Evolutionary conservation across 2,888 invertebrate species (phyloP), one percentile per base, ranked within the genome.

Genomic region (Drosophila prostipennis): DNA sequence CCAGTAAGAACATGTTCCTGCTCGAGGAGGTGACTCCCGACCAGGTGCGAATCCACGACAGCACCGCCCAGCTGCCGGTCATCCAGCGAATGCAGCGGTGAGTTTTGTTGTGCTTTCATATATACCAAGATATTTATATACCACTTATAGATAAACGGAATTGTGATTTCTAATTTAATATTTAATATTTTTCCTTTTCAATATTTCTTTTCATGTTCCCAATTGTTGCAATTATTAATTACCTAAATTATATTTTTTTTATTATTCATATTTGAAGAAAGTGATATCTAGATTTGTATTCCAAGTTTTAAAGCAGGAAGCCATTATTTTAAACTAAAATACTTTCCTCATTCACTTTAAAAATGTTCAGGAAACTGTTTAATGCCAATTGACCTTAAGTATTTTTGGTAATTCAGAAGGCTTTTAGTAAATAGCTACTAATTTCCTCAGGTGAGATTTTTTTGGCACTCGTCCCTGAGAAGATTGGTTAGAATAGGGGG

Each of bases 21-120:
- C 81, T 90, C 40, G 95, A 95, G 89, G 96, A 96, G 92, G 95
- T 96, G 83, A 95, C 96, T 89, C 95, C 96, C 8, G 94, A 94
- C 52, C 95, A 96, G 93, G 96, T 96, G 79, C 94, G 95, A 85
- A 95, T 96, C 81, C 96, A 96, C 89, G 96, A 96, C 90, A 95
- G 95, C 90, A 95, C 95, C 1, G 94, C 96, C 36, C 94, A 96
- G 91, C 93, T 94, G 87, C 94, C 95, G 43, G 93, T 95, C 82
- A 95, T 95, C 88, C 94, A 95, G 90, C 94, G 94, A 85, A 92
- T 94, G 78, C 93, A 90, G 91, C 93, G 94, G 94, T 94, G 91
- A 92, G 91, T 45, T 29, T 7, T 6, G 2, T 7, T 7, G 7
- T 0, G 7, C 0, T 6, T 6, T 29, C 0, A 6, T 26, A 26